A percentile compares a stretch with the other conserved stretches of the same genome.
Conservation (phyloP, 1,140 invertebrate species). For the Diploscapter pachys region DNA sequence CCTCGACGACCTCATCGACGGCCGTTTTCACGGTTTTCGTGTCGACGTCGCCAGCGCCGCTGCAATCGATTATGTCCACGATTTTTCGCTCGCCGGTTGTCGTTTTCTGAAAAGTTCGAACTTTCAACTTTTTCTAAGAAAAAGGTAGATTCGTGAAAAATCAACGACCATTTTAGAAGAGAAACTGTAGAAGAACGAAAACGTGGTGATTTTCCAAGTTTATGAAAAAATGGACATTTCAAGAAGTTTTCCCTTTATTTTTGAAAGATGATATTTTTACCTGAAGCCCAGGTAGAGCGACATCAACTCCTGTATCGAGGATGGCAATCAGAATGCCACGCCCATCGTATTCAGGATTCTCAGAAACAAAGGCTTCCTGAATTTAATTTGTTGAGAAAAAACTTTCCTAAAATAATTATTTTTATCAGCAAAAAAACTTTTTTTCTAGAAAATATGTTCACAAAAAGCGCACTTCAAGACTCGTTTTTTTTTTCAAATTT, state of each 20-base stretch:
- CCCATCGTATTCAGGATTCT: conserved; percentile 89
- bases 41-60: conserved; percentile 87
- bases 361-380: conserved; percentile 78
- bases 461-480: neutral
- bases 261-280: conserved; percentile 63
- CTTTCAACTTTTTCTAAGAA: no score
- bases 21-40: conserved; percentile 75
- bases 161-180: no score
- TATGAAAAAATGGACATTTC: no score
- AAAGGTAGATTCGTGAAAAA: no score
- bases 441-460: neutral
- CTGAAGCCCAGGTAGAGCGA: conserved; percentile 81
- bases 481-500: neutral
- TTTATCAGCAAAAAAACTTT: neutral
- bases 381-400: neutral
- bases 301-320: conserved; percentile 95
- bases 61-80: conserved; percentile 88
- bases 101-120: conserved; percentile 69
- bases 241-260: no score
- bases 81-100: conserved; percentile 84
- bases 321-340: conserved; percentile 85
- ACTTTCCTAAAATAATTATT: no score
- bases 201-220: no score
- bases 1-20: conserved; percentile 74
- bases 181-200: no score